Percentiles rank a stretch among this genome's conserved stretches.
Evolutionary conservation across 2,113 vertebrate species (phyloP).

Genomic region (Myotis yumanensis): DNA sequence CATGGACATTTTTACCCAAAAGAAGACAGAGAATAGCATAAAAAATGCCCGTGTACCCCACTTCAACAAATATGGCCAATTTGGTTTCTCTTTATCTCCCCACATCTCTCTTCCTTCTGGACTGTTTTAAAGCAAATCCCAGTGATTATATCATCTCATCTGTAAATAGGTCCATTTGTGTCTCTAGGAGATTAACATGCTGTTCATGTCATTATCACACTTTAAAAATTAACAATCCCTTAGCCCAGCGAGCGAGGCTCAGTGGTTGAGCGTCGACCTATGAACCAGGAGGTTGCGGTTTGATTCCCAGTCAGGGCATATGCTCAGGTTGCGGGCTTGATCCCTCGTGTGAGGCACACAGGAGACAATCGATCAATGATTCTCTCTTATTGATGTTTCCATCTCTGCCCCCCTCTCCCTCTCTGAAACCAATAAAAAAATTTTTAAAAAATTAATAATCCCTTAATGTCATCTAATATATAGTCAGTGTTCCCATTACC

Average conservation of each 20-base stretch:
- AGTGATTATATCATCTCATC: background rate
- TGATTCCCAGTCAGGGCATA: too few species aligned
- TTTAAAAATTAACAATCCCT: background rate
- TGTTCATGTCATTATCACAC: background rate
- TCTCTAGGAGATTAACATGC: background rate
- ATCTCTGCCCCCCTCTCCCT: too few species aligned
- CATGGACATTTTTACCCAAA: background rate
- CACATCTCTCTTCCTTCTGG: background rate
- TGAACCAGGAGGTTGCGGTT: too few species aligned
- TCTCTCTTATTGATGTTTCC: too few species aligned
- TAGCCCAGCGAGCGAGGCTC: too few species aligned
- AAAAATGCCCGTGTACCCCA: background rate
- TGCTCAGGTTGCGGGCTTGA: too few species aligned
- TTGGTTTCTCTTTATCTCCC: background rate
- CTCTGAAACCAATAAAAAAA: too few species aligned
- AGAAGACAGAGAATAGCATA: background rate
- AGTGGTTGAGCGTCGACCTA: too few species aligned
- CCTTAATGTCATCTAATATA: background rate
- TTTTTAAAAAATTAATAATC: background rate
- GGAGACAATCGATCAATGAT: too few species aligned
- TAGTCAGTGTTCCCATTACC: background rate
- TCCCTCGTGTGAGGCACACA: too few species aligned
- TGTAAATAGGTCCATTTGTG: background rate
- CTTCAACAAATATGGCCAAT: background rate
- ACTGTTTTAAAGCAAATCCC: constrained; percentile 1